Percentiles rank a stretch among this genome's conserved stretches.
Conservation (phyloP, 2,113 vertebrate genomes). For the Aythya baeri region DNA sequence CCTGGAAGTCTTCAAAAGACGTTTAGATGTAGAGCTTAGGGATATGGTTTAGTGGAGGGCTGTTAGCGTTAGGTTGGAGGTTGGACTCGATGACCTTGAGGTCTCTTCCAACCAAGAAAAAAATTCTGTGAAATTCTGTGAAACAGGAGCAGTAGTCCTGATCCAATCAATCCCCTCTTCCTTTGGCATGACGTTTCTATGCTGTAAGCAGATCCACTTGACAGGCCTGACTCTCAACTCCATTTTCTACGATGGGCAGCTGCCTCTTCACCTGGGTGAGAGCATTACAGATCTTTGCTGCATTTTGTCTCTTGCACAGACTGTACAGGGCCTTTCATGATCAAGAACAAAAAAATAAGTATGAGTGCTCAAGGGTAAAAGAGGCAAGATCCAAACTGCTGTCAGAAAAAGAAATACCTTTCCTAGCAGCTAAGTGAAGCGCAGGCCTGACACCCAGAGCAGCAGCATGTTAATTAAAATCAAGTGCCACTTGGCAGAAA, state of each 20-base stretch:
- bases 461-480: conserved; percentile 5
- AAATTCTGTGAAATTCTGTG: no score
- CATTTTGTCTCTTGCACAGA: neutral
- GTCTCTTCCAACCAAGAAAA: no score
- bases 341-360: neutral
- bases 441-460: neutral
- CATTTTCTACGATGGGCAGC: neutral
- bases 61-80: no score
- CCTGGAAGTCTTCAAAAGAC: no score
- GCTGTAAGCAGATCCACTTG: neutral
- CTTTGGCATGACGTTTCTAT: neutral
- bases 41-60: no score
- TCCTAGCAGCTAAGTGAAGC: neutral
- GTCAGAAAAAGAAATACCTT: neutral
- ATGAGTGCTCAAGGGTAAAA: neutral
- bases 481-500: conserved; percentile 4
- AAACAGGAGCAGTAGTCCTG: neutral
- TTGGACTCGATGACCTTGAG: no score
- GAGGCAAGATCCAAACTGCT: conserved; percentile 3
- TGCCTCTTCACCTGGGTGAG: neutral
- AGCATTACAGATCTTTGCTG: neutral
- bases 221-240: neutral
- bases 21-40: no score
- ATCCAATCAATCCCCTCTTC: neutral
- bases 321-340: neutral